Percentiles rank a stretch among this genome's conserved stretches.
Conservation (phyloP, 2,888 invertebrate genomes). For the Cybosia mesomella region DNA sequence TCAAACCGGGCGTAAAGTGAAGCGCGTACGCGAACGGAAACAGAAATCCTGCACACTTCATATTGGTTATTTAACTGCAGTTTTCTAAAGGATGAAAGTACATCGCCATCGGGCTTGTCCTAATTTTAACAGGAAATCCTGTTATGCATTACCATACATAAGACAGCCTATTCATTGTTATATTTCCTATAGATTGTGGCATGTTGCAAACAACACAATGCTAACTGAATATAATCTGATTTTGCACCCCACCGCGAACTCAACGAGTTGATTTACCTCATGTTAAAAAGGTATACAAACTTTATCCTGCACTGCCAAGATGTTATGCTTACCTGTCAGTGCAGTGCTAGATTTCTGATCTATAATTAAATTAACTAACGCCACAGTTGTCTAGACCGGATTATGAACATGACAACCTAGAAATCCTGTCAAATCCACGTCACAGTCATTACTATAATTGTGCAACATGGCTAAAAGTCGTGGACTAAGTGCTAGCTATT, state of each 20-base stretch:
- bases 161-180: neutral
- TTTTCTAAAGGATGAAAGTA: no score
- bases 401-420: slow-evolving; percentile 32
- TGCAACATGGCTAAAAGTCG: slow-evolving; percentile 23
- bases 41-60: no score
- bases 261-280: neutral
- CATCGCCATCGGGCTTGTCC: no score
- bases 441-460: slow-evolving; percentile 32
- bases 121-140: no score
- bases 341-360: neutral
- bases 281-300: neutral
- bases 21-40: no score
- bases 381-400: slow-evolving; percentile 26
- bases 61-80: no score
- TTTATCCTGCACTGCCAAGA: neutral
- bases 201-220: neutral
- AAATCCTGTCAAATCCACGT: slow-evolving; percentile 34
- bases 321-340: slow-evolving; percentile 5
- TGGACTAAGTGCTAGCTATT: slow-evolving; percentile 26
- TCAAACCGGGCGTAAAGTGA: no score
- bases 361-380: neutral
- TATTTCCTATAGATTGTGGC: neutral
- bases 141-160: neutral
- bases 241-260: neutral
- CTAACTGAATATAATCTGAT: neutral